phyloP scores from a whole-genome alignment of 2,888 invertebrate species.

The Eilema depressum region DNA sequence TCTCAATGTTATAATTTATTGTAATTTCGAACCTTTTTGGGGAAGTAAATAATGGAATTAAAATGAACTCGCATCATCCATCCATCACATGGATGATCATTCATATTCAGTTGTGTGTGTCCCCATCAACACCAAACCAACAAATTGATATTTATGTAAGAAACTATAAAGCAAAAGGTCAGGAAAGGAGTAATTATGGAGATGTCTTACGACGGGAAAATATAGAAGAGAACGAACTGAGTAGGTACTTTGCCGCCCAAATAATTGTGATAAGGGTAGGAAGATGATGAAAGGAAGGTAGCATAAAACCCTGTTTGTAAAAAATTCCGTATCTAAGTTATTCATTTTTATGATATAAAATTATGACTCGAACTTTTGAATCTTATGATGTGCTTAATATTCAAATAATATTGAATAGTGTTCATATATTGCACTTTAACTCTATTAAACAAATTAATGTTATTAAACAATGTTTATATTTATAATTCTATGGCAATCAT shows the following conservation, averaged over 20 bases:
- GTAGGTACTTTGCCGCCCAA: too few relatives aligned
- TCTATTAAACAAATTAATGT: background rate
- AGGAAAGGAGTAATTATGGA: background rate
- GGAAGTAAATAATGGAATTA: background rate
- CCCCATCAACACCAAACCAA: slow-evolving; percentile 6
- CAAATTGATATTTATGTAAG: background rate
- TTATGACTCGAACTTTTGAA: too few relatives aligned
- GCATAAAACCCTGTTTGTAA: too few relatives aligned
- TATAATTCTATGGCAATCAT: background rate
- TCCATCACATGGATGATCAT: slow-evolving; percentile 17
- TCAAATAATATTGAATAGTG: too few relatives aligned
- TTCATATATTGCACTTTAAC: background rate
- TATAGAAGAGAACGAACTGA: background rate
- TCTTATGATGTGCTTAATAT: too few relatives aligned
- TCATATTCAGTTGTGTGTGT: slow-evolving; percentile 39
- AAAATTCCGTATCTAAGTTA: too few relatives aligned
- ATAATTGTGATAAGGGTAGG: too few relatives aligned
- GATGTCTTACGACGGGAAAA: background rate
- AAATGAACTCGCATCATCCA: background rate
- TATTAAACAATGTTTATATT: too few relatives aligned
- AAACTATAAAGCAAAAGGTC: too few relatives aligned
- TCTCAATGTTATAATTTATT: background rate
- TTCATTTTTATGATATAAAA: too few relatives aligned
- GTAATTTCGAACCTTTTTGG: background rate
- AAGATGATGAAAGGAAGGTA: too few relatives aligned